phyloP scores from a whole-genome alignment of 2,888 invertebrate genomes.

The Tanytarsus gracilentus region DNA sequence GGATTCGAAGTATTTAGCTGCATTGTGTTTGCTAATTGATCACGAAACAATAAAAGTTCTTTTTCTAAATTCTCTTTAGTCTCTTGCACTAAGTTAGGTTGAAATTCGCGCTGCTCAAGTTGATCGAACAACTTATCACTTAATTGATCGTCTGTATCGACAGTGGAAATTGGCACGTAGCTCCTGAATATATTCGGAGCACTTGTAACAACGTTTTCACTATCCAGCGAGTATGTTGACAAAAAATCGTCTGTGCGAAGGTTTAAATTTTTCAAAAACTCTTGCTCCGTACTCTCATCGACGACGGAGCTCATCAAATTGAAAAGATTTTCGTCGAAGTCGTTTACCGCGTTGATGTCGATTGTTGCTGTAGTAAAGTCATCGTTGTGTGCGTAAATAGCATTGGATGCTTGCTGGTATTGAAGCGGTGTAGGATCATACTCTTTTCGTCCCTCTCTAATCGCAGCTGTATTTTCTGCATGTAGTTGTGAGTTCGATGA shows the following conservation, averaged over 20 bases:
- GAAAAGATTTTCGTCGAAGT: conserved; percentile 21
- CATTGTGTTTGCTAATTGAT: conserved; percentile 2
- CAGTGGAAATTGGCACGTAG: neutral
- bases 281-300: conserved; percentile 30
- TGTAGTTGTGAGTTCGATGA: too few relatives aligned
- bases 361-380: neutral
- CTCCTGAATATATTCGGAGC: neutral
- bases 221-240: conserved; percentile 13
- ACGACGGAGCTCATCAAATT: conserved; percentile 16
- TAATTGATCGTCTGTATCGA: neutral
- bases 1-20: conserved; percentile 1
- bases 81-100: neutral
- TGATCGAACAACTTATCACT: conserved; percentile 15
- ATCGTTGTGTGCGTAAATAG: neutral
- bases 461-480: too few relatives aligned
- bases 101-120: neutral
- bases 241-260: conserved; percentile 17
- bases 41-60: conserved; percentile 12
- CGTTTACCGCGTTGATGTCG: neutral
- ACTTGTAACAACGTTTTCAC: neutral
- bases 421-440: conserved; percentile 19
- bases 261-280: conserved; percentile 29
- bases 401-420: neutral
- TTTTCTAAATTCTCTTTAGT: conserved; percentile 21
- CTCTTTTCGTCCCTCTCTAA: conserved; percentile 5